Evolutionary conservation across 2,113 vertebrate genomes (phyloP).

Genomic region (Vulpes ferrilata): DNA sequence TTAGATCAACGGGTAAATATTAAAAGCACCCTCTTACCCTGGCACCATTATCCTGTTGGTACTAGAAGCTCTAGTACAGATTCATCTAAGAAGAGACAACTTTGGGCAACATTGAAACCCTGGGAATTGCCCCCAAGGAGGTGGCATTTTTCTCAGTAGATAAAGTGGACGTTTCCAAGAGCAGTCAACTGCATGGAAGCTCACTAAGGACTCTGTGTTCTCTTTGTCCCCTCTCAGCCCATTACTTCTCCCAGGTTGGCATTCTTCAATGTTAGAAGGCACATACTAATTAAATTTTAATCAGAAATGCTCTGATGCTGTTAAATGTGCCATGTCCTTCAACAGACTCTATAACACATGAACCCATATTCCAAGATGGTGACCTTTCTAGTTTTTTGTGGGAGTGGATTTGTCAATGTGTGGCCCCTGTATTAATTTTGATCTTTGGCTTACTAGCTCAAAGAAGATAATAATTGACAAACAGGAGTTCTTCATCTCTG

Average conservation of each 20-base stretch:
- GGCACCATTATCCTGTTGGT: slow-evolving; percentile 17
- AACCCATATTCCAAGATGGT: background rate
- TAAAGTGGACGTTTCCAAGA: slow-evolving; percentile 25
- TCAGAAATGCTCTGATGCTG: slow-evolving; percentile 87
- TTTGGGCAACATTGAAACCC: slow-evolving; percentile 50
- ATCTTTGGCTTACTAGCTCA: slow-evolving; percentile 58
- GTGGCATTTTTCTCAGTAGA: slow-evolving; percentile 47
- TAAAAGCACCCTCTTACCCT: slow-evolving; percentile 29
- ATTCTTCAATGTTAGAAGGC: slow-evolving; percentile 82
- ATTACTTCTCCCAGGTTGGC: slow-evolving; percentile 81
- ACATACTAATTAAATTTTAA: slow-evolving; percentile 89
- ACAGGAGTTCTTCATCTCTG: background rate
- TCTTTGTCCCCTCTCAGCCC: slow-evolving; percentile 83
- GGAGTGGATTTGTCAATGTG: slow-evolving; percentile 2
- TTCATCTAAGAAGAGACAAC: background rate
- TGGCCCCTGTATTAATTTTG: slow-evolving; percentile 70
- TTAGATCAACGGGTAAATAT: slow-evolving; percentile 36
- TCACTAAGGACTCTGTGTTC: slow-evolving; percentile 87
- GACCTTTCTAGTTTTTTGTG: slow-evolving; percentile 62
- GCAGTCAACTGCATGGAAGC: slow-evolving; percentile 69
- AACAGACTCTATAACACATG: slow-evolving; percentile 10
- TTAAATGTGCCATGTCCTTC: slow-evolving; percentile 86
- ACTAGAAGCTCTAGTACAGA: background rate
- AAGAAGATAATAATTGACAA: slow-evolving; percentile 79
- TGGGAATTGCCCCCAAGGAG: background rate